A percentile compares a stretch with the other conserved stretches of the same genome.
These are phyloP conservation scores for Girardia tigrina DNA, from an alignment of 2,888 invertebrate species.

Conservation along the genomic window DNA sequence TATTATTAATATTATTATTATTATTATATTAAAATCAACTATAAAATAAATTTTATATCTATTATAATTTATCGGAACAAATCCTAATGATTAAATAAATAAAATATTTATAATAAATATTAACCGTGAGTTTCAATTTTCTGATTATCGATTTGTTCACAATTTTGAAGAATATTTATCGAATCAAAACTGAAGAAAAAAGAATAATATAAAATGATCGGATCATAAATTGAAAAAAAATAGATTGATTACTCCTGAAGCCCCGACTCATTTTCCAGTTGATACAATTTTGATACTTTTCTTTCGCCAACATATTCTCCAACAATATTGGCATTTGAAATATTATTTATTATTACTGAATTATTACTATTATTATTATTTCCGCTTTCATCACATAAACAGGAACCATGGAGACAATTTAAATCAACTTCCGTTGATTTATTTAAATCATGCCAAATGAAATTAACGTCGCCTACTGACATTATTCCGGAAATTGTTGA, in stretches of 20 bases:
- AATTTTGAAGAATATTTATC: neutral
- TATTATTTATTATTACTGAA: neutral
- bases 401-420: conserved; percentile 16
- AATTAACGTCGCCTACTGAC: conserved; percentile 23
- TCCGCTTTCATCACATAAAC: conserved; percentile 20
- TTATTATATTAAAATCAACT: no score
- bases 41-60: no score
- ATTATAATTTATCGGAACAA: no score
- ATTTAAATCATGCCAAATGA: conserved; percentile 23
- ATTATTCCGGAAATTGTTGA: conserved; percentile 23
- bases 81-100: no score
- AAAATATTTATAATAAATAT: neutral
- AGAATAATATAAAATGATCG: no score
- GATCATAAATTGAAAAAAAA: neutral
- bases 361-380: neutral
- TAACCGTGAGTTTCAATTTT: neutral
- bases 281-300: neutral
- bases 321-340: neutral
- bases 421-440: conserved; percentile 19
- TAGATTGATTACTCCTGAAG: neutral
- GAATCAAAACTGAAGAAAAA: conserved; percentile 13
- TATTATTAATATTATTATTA: no score
- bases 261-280: neutral
- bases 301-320: neutral
- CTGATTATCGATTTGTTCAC: neutral